Conservation (phyloP, 2,888 invertebrate genomes). For the Heteromurus nitidus region DNA sequence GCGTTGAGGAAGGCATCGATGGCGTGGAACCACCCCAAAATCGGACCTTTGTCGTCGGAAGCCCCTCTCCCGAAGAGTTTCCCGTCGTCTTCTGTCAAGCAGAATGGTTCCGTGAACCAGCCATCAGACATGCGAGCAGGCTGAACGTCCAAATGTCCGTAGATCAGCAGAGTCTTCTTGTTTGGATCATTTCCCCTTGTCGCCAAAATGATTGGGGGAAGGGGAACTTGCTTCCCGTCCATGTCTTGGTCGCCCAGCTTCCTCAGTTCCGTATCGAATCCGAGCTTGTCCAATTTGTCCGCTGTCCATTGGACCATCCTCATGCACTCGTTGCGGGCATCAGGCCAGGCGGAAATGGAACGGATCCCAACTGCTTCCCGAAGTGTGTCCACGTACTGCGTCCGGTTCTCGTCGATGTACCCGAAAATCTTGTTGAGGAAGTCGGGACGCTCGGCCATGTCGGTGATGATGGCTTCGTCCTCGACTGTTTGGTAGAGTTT, state of each 20-base stretch:
- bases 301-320: constrained; percentile 91
- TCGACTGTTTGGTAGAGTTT: constrained; percentile 23
- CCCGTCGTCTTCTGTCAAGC: constrained; percentile 88
- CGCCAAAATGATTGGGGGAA: constrained; percentile 92
- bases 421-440: constrained; percentile 76
- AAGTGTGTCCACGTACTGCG: constrained; percentile 85
- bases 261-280: constrained; percentile 83
- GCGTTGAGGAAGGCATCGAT: constrained; percentile 89
- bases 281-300: constrained; percentile 82
- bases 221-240: constrained; percentile 81
- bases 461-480: constrained; percentile 58
- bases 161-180: constrained; percentile 95
- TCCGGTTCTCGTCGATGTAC: constrained; percentile 86
- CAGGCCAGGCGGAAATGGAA: constrained; percentile 93
- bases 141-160: constrained; percentile 99
- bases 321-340: constrained; percentile 86
- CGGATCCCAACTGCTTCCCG: constrained; percentile 92
- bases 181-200: constrained; percentile 85
- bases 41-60: constrained; percentile 95
- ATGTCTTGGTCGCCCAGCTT: constrained; percentile 84
- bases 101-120: constrained; percentile 97
- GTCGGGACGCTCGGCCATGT: constrained; percentile 54
- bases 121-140: constrained; percentile 92
- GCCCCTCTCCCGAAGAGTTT: constrained; percentile 94
- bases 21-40: constrained; percentile 96